These are phyloP conservation scores for Drosophila mercatorum DNA, from an alignment of 2,888 invertebrate species.

Conservation along the genomic window DNA sequence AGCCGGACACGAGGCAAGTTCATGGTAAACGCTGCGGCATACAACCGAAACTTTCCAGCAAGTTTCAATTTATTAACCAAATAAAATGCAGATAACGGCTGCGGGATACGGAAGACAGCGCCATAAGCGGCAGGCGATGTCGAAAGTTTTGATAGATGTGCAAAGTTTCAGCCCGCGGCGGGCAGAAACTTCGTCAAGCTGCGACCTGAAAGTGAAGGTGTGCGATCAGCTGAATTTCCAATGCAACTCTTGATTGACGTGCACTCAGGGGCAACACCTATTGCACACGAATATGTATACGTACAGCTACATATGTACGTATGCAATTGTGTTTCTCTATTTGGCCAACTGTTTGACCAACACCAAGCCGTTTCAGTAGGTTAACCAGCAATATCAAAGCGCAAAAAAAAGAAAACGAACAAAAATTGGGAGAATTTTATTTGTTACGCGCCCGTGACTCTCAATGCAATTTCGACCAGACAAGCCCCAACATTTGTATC, in stretches of 20 bases:
- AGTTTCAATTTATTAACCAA: slow-evolving; percentile 77
- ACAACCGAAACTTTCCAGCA: slow-evolving; percentile 58
- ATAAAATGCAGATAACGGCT: slow-evolving; percentile 76
- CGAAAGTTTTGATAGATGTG: slow-evolving; percentile 68
- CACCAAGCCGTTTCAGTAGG: slow-evolving; percentile 33
- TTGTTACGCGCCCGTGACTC: slow-evolving; percentile 70
- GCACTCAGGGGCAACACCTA: slow-evolving; percentile 22
- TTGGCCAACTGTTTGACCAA: slow-evolving; percentile 20
- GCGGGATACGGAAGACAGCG: slow-evolving; percentile 46
- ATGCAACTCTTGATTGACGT: slow-evolving; percentile 56
- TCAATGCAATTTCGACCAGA: slow-evolving; percentile 64
- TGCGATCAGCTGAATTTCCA: slow-evolving; percentile 36
- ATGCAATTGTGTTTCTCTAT: slow-evolving; percentile 19
- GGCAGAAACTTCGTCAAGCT: slow-evolving; percentile 35
- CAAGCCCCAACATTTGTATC: slow-evolving; percentile 18
- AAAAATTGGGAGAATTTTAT: slow-evolving; percentile 67
- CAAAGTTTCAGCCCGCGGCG: slow-evolving; percentile 46
- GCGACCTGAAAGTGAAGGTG: slow-evolving; percentile 34
- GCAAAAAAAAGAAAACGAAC: slow-evolving; percentile 10
- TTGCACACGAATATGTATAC: slow-evolving; percentile 1
- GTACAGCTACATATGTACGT: background rate
- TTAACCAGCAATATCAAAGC: slow-evolving; percentile 47
- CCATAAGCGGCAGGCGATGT: slow-evolving; percentile 65
- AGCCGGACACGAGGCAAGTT: slow-evolving; percentile 22
- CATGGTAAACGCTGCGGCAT: slow-evolving; percentile 28